Evolutionary conservation across 2,797 vertebrate species (phyloP), one percentile per base, ranked within the genome.

Genomic region (Bradypus variegatus): DNA sequence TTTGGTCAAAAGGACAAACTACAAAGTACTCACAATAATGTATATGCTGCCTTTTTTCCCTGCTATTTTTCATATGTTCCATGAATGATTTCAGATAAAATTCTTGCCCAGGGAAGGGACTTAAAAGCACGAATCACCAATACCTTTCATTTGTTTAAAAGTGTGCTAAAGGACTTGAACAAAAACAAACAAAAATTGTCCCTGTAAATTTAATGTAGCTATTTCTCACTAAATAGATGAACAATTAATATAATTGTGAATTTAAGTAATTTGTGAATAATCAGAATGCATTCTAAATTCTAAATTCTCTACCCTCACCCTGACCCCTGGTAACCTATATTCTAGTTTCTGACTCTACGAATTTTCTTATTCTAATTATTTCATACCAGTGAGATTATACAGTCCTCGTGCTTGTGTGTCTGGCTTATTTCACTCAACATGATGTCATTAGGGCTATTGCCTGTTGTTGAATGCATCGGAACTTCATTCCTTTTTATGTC

Each of bases 31-130:
- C 69, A 78, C 23, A 76, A 55, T 12, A 62, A n/a, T 23, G 77
- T 50, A 53, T 29, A 73, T 27, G 31, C 36, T 69, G 21, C 53
- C 16, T 50, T 67, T 15, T 19, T 16, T 8, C 21, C 38, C 18
- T 36, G 14, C 48, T 60, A 6, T 5, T 90, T 89, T 77, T 80
- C 41, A 73, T 38, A 91, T 8, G 55, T 25, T 89, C 45, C 29
- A 58, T 65, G 81, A 86, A 83, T 84, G 79, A 89, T 89, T 92
- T 92, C 76, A 92, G 81, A 53, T 70, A 73, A 86, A 75, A 91
- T 75, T 84, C 69, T 90, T 79, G 55, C 58, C 45, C 83, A 86
- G 27, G 64, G 36, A 41, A n/a, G 60, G 21, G 55, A 89, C 83
- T 76, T 73, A 67, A 69, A 93, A 83, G 27, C 36, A 80, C 21